Base-by-base conservation (phyloP, 2,888 invertebrate species). In the Drosophila stalkeri region DNA sequence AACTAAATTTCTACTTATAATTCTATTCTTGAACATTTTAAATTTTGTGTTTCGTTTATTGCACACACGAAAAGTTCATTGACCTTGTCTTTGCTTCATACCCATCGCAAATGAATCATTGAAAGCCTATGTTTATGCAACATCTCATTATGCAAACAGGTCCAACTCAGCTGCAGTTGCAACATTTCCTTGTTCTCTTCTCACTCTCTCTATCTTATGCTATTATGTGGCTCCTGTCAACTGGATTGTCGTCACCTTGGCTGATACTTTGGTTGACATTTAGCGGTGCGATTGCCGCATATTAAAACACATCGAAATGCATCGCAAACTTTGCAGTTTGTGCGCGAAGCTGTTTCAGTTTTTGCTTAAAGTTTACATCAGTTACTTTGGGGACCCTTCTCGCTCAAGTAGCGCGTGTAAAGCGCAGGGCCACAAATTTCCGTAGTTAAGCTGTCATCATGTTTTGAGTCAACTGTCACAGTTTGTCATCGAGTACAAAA, bases 401-500 rank as follows among this genome's bases (percentile, higher is more conserved):
- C 47, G 18, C 5, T 6, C 27, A 27, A n/a, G 27, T 14, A 39
- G 12, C 9, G 23, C 37, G 16, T 6, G 43, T n/a, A 16, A 8
- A n/a, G 31, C 18, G 49, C 5, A 12, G 2, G 20, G 18, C 16
- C 39, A 44, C 35, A 20, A 20, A 33, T 64, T 63, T 65, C 78
- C 57, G 80, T 70, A 80, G 85, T 76, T 87, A 80, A 87, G 84
- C 82, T 82, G 88, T 85, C 88, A 85, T 82, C 84, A 85, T 85
- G 79, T 85, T 87, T 79, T 85, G 79, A 81, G 88, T 73, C 71
- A 87, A 84, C 77, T 87, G 81, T 63, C 79, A 68, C 79, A 85
- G 72, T 71, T 82, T 73, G 60, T 55, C 27, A 37, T 11, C 11
- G 23, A 23, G 39, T 64, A 61, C 66, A 75, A 57, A 70, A 74